Conservation (phyloP, 92 coral and sea anemone genomes). For the Epizoanthus rinbou region DNA sequence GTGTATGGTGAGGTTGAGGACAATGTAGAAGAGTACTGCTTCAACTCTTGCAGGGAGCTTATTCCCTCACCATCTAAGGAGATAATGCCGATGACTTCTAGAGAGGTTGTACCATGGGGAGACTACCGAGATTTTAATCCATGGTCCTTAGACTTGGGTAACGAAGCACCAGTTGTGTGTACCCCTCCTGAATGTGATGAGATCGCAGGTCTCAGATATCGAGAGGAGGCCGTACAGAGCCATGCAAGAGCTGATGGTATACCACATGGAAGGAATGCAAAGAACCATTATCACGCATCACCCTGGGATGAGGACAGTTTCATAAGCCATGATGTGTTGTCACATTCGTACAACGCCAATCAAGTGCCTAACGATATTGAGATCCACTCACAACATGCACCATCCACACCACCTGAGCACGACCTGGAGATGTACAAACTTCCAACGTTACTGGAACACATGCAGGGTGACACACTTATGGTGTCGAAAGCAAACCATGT, state of each 20-base stretch:
- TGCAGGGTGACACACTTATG: conserved; percentile 57
- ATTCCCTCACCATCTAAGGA: conserved; percentile 10
- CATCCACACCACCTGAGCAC: conserved; percentile 29
- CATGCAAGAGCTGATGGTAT: conserved; percentile 55
- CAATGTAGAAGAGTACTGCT: conserved; percentile 42
- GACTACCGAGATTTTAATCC: conserved; percentile 35
- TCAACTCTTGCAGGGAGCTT: conserved; percentile 31
- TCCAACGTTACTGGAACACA: conserved; percentile 83
- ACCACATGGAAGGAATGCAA: conserved; percentile 57
- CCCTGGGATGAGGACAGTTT: conserved; percentile 38
- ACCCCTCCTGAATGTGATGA: conserved; percentile 65
- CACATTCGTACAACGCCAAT: conserved; percentile 10
- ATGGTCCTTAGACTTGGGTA: conserved; percentile 59
- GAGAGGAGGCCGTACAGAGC: conserved; percentile 55
- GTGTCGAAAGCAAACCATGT: conserved; percentile 49
- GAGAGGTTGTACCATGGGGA: conserved; percentile 35
- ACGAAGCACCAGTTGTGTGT: conserved; percentile 63
- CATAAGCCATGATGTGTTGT: conserved; percentile 18
- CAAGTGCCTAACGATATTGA: conserved; percentile 18
- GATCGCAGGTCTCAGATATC: conserved; percentile 9
- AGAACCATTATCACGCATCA: conserved; percentile 45
- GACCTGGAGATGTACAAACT: conserved; percentile 65
- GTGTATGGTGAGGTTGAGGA: conserved; percentile 36
- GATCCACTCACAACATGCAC: conserved; percentile 1
- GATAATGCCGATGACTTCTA: conserved; percentile 4